Evolutionary conservation across 2,113 vertebrate species (phyloP).

Genomic region (Psilopogon haemacephalus): DNA sequence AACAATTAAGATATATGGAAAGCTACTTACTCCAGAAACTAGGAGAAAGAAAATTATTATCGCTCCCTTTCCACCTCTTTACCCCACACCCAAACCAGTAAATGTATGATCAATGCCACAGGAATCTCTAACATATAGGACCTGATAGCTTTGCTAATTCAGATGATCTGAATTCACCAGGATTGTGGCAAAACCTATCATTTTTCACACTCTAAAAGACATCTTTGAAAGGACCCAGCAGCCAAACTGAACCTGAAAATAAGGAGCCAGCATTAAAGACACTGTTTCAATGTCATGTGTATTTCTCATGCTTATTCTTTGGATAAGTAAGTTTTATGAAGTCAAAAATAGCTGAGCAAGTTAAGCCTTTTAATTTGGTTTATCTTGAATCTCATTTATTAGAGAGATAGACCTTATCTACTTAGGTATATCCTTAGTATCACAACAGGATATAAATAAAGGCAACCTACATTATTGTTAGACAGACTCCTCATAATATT

Average conservation of each 20-base stretch:
- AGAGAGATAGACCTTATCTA: background rate
- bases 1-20: background rate
- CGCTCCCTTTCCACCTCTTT: background rate
- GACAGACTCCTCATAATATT: background rate
- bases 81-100: background rate
- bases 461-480: background rate
- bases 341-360: background rate
- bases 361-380: background rate
- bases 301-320: background rate
- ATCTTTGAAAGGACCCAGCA: background rate
- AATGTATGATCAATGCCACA: background rate
- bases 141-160: background rate
- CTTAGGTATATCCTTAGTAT: background rate
- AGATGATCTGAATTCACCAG: background rate
- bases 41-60: background rate
- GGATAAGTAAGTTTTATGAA: background rate
- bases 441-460: constrained; percentile 28
- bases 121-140: background rate
- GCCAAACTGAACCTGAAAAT: background rate
- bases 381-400: background rate
- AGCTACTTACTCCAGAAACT: background rate
- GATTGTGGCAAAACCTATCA: rapidly evolving
- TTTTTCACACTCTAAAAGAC: background rate
- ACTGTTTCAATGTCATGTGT: background rate
- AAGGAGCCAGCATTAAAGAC: background rate